These are phyloP conservation scores for Bolinopsis microptera DNA, from an alignment of 37 sponge, comb jelly and placozoan species.

Conservation along the genomic window DNA sequence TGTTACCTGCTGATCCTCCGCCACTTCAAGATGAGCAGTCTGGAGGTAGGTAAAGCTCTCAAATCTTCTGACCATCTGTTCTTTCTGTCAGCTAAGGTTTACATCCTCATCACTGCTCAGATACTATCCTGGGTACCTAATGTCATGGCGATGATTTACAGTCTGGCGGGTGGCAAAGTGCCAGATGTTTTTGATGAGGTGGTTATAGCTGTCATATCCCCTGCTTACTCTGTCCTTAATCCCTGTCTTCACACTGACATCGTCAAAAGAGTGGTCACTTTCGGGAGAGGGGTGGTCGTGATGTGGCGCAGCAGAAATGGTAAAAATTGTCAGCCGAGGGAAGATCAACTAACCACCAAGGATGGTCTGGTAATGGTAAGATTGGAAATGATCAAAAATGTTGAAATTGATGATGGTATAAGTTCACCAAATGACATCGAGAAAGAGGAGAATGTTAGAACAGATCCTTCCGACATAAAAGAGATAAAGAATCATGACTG, in stretches of 20 bases:
- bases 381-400: no score
- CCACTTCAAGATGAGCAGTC: neutral
- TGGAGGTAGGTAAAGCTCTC: neutral
- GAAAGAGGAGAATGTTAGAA: no score
- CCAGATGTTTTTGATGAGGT: neutral
- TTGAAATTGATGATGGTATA: no score
- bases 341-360: no score
- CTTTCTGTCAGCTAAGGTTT: neutral
- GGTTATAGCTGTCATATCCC: neutral
- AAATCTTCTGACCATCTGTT: neutral
- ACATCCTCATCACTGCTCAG: neutral
- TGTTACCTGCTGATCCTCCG: neutral
- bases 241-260: slow-evolving; percentile 33
- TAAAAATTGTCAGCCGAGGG: no score
- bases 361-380: no score
- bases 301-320: no score
- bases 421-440: no score
- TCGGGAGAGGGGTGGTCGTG: no score
- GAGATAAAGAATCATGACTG: no score
- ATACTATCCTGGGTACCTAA: neutral
- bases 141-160: neutral
- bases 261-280: neutral
- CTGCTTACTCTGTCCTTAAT: neutral
- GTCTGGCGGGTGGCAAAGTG: slow-evolving; percentile 6
- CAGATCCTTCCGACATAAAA: no score